A percentile compares a stretch with the other conserved stretches of the same genome.
Conservation (phyloP, 2,797 vertebrate species). For the Phalloptychus januarius region DNA sequence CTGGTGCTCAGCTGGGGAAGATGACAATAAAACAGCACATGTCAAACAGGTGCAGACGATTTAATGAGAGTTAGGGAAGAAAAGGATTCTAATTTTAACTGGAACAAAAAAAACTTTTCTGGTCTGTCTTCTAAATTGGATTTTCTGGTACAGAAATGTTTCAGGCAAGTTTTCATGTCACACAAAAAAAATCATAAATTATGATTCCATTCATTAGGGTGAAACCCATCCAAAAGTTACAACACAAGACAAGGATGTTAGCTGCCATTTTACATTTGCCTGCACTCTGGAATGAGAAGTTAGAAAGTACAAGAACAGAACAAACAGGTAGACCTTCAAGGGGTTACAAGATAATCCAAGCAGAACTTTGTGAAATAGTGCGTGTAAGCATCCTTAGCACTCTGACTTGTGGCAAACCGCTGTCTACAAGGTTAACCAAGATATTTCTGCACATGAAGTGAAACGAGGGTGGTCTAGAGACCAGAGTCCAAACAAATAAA, state of each 20-base stretch:
- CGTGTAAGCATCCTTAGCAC: slow-evolving; percentile 6
- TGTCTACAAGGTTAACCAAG: slow-evolving; percentile 27
- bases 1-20: slow-evolving; percentile 5
- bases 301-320: slow-evolving; percentile 4
- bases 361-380: slow-evolving; percentile 21
- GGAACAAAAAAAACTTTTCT: neutral
- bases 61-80: neutral
- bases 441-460: slow-evolving; percentile 3
- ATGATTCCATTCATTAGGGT: neutral
- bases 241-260: slow-evolving; percentile 39
- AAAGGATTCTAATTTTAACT: neutral
- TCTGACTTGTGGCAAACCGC: slow-evolving; percentile 3
- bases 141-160: neutral
- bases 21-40: neutral
- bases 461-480: neutral
- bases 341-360: slow-evolving; percentile 42
- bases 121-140: neutral
- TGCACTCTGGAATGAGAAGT: slow-evolving; percentile 35
- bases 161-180: neutral
- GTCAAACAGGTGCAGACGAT: slow-evolving; percentile 5
- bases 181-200: neutral
- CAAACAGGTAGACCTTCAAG: slow-evolving; percentile 28
- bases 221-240: neutral
- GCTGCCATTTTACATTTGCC: slow-evolving; percentile 60
- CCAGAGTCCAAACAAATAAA: neutral